These are phyloP conservation scores for Centropristis striata DNA, from an alignment of 2,113 vertebrate species.

Conservation along the genomic window DNA sequence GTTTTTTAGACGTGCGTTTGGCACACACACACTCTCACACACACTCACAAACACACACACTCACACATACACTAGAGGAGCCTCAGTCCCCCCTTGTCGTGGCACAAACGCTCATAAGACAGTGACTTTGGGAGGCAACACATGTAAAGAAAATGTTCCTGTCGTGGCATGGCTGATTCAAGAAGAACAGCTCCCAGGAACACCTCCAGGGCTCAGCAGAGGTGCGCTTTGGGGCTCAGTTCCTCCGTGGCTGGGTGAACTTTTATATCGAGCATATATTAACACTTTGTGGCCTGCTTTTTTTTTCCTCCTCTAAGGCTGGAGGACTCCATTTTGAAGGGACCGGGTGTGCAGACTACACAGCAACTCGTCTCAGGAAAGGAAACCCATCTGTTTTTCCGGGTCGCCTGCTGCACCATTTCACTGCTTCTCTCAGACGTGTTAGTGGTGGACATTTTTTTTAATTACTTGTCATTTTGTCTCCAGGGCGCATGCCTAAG, in stretches of 20 bases:
- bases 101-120: constrained; percentile 60
- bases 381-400: constrained; percentile 61
- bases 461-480: neutral
- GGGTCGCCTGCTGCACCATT: constrained; percentile 54
- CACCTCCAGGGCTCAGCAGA: constrained; percentile 13
- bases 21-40: constrained; percentile 22
- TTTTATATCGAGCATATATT: constrained; percentile 75
- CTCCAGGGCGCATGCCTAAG: constrained; percentile 37
- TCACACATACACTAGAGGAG: constrained; percentile 9
- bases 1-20: constrained; percentile 36
- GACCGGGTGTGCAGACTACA: constrained; percentile 67
- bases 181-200: constrained; percentile 3
- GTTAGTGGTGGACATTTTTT: constrained; percentile 41
- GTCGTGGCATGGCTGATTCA: constrained; percentile 18
- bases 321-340: constrained; percentile 89
- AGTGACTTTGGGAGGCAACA: constrained; percentile 49
- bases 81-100: constrained; percentile 56
- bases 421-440: constrained; percentile 36
- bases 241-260: constrained; percentile 63
- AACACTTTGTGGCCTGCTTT: constrained; percentile 87
- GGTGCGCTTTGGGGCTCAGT: constrained; percentile 35
- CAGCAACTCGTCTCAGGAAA: constrained; percentile 61
- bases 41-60: constrained; percentile 15
- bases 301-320: constrained; percentile 55
- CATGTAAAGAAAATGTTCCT: constrained; percentile 47